Base-by-base conservation (phyloP, 2,113 vertebrate genomes). In the Syrmaticus mikado region DNA sequence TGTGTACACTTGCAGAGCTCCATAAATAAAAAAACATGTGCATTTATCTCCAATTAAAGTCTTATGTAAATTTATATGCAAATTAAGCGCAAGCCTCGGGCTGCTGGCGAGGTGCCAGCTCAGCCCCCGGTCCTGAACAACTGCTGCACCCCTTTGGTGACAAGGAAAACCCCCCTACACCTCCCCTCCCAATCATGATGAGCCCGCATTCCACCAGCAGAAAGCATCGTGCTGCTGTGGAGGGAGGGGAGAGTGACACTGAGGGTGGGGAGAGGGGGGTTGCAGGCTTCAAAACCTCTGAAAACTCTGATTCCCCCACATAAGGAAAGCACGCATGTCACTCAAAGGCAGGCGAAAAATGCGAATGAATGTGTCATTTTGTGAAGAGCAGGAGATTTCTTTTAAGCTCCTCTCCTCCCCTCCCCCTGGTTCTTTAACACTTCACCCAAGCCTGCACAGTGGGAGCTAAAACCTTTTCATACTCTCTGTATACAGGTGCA, bases 11-110 rank as follows among this genome's bases (percentile, higher is more conserved):
- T 50, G 61, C 85, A 93, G 85, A 75, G 89, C 61, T 92, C 90
- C 83, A 89, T 82, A 96, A 97, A 97, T 95, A 92, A 94, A 94
- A 94, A 77, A 94, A 89, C 61, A 76, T 16, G 38, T 45, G 75
- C 93, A 88, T 97, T 97, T 96, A 94, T 93, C 84, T 84, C 92
- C 95, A 96, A 96, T 96, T 96, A 95, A 96, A 95, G 46, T 65
- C 43, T 41, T 50, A 78, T 89, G 87, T 87, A 97, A 97, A 96
- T 96, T 82, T 94, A 92, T 67, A 96, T 94, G 96, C 90, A 95
- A 97, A 96, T 94, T 5, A 88, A 94, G 75, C 5, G 30, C 80
- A 87, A 82, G 77, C 94, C 95, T 94, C 61, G 3, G 93, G 94
- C 89, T 93, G 41, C 87, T 95, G 94, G 94, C 68, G 0, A 85